Base-by-base conservation (phyloP, 2,113 vertebrate genomes). In the Pomatostomus ruficeps region DNA sequence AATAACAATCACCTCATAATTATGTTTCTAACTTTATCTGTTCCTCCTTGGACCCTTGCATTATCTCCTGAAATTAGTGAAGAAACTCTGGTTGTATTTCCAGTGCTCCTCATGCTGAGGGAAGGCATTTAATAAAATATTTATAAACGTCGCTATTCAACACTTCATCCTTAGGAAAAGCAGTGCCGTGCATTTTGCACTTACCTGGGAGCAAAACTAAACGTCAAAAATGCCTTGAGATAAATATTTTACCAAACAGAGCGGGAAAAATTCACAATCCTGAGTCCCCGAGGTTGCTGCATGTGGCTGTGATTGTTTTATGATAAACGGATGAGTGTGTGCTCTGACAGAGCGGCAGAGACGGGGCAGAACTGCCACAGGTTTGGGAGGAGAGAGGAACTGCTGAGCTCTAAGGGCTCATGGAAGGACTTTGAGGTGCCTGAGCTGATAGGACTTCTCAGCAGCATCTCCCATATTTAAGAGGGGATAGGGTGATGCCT, bases 321-420 rank as follows among this genome's bases (percentile, higher is more conserved):
- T 33, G 29, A 23, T 38, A 72, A 63, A 75, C 17, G n/a, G 48
- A 81, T 35, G 38, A 18, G 17, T 31, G 46, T 23, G 15, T 2
- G 23, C 5, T 48, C 22, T 2, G 6, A 42, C 22, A 78, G 12
- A 14, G 35, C 12, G 18, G 11, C 36, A 82, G 33, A 38, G 43
- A 46, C 0, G 1, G 19, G 22, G 22, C 33, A 75, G 20, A 75
- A 55, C 26, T 24, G 9, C 5, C 1, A 1, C 8, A 11, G 20
- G 0, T 54, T 78, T 67, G n/a, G 66, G n/a, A 76, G 28, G 10
- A 38, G 54, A 62, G 62, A 71, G 38, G 25, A 91, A 26, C 24
- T 57, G 36, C 36, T 61, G 48, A 33, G 18, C 52, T 71, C n/a
- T 18, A 55, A 79, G 62, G 43, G 26, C 38, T 55, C 49, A 9